Evolutionary conservation across 2,888 invertebrate species (phyloP).

Genomic region (Biston betularia): DNA sequence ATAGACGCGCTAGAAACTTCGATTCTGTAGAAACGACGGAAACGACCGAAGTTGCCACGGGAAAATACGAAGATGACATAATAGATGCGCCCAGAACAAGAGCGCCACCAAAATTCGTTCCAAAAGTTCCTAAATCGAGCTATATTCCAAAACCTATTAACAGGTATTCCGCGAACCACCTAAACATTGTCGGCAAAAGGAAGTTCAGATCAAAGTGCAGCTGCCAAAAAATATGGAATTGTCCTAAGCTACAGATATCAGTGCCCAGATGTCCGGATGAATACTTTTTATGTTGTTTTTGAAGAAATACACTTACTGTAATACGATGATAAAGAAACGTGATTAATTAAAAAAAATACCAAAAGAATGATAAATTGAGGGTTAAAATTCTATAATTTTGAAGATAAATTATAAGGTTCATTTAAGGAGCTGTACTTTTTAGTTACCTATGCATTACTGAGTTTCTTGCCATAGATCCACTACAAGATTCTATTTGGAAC

Average conservation of each 20-base stretch:
- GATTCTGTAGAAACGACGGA: slow-evolving; percentile 49
- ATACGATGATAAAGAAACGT: background rate
- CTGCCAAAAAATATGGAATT: slow-evolving; percentile 81
- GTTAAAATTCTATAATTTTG: too few relatives aligned
- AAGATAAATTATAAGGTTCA: too few relatives aligned
- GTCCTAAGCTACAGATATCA: slow-evolving; percentile 78
- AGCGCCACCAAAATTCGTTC: slow-evolving; percentile 48
- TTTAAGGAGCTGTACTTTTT: too few relatives aligned
- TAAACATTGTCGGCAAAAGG: slow-evolving; percentile 62
- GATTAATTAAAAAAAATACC: background rate
- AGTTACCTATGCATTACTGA: too few relatives aligned
- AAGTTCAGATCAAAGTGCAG: slow-evolving; percentile 73
- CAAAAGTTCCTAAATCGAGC: slow-evolving; percentile 72
- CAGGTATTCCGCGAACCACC: slow-evolving; percentile 59
- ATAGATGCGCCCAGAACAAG: slow-evolving; percentile 46
- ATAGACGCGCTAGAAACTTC: slow-evolving; percentile 37
- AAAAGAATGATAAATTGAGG: background rate
- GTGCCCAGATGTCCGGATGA: slow-evolving; percentile 80
- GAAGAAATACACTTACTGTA: slow-evolving; percentile 28
- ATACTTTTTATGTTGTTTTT: slow-evolving; percentile 81
- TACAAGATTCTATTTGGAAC: too few relatives aligned
- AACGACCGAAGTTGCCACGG: slow-evolving; percentile 49
- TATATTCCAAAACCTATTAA: slow-evolving; percentile 56
- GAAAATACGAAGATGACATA: slow-evolving; percentile 46
- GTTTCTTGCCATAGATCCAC: too few relatives aligned